phyloP scores from a whole-genome alignment of 2,888 invertebrate species.

The Plagiodera versicolora region DNA sequence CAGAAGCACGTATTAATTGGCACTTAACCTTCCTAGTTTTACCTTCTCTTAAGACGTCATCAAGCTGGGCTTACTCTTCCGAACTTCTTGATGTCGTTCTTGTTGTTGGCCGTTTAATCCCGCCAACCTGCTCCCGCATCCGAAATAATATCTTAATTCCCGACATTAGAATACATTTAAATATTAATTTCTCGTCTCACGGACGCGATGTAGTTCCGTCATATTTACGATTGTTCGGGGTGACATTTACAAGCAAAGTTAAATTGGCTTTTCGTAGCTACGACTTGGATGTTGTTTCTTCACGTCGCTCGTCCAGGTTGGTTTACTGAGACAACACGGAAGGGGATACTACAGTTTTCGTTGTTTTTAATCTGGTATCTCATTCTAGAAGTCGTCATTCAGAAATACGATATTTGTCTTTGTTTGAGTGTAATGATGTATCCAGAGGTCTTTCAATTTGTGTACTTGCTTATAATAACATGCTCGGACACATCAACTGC shows the following conservation, averaged over 20 bases:
- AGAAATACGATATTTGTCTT: too few species aligned
- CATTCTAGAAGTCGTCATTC: too few species aligned
- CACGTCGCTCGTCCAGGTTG: background rate
- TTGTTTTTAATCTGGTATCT: too few species aligned
- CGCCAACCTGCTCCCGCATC: slow-evolving; percentile 33
- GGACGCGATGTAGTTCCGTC: slow-evolving; percentile 31
- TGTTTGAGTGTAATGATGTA: too few species aligned
- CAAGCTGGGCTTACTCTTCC: slow-evolving; percentile 35
- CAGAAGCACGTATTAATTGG: background rate
- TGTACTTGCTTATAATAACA: too few species aligned
- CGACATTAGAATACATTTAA: slow-evolving; percentile 51
- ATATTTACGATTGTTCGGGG: slow-evolving; percentile 32
- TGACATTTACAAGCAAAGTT: slow-evolving; percentile 31
- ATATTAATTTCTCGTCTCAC: slow-evolving; percentile 38
- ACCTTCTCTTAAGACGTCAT: slow-evolving; percentile 27
- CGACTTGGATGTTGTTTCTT: background rate
- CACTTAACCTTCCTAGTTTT: background rate
- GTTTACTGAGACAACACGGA: too few species aligned
- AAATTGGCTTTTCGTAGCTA: slow-evolving; percentile 24
- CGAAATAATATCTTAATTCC: slow-evolving; percentile 53
- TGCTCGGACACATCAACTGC: too few species aligned
- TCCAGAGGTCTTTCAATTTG: too few species aligned
- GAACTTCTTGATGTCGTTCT: slow-evolving; percentile 10
- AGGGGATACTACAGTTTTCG: too few species aligned
- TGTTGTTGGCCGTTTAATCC: slow-evolving; percentile 19